These are phyloP conservation scores for Coregonus ussuriensis DNA, from an alignment of 2,797 vertebrate species.

Conservation along the genomic window DNA sequence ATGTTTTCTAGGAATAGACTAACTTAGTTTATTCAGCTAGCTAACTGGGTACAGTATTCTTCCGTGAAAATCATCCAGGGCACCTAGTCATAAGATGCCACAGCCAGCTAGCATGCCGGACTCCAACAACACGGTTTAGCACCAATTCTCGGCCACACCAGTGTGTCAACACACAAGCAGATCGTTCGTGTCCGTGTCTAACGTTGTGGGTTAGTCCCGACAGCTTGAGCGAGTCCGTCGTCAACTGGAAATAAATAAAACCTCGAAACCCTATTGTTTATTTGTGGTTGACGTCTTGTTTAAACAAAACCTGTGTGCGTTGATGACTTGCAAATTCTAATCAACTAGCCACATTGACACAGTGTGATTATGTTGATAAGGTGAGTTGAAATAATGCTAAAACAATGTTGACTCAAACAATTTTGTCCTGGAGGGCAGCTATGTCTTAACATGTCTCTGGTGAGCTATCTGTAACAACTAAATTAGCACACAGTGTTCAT, in stretches of 20 bases:
- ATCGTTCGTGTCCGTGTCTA: too few relatives aligned
- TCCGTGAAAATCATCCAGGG: too few relatives aligned
- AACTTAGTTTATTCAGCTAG: too few relatives aligned
- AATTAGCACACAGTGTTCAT: slow-evolving; percentile 19
- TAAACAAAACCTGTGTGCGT: not conserved
- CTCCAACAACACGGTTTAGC: too few relatives aligned
- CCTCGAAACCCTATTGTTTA: not conserved
- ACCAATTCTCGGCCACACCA: too few relatives aligned
- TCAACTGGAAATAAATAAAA: not conserved
- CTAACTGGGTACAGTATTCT: too few relatives aligned
- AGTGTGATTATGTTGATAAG: not conserved
- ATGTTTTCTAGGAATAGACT: too few relatives aligned
- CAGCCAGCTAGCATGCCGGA: too few relatives aligned
- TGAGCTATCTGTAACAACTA: not conserved
- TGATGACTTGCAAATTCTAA: not conserved
- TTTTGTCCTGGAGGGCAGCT: not conserved
- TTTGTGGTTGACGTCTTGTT: not conserved
- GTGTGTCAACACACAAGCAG: too few relatives aligned
- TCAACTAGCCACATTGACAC: not conserved
- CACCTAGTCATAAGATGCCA: too few relatives aligned
- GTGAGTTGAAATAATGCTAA: not conserved
- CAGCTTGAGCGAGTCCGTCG: too few relatives aligned
- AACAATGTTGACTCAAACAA: not conserved
- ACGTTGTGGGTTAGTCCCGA: too few relatives aligned
- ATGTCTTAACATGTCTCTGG: not conserved